Conservation (phyloP, 2,888 invertebrate genomes). For the Oxycera nigricornis region DNA sequence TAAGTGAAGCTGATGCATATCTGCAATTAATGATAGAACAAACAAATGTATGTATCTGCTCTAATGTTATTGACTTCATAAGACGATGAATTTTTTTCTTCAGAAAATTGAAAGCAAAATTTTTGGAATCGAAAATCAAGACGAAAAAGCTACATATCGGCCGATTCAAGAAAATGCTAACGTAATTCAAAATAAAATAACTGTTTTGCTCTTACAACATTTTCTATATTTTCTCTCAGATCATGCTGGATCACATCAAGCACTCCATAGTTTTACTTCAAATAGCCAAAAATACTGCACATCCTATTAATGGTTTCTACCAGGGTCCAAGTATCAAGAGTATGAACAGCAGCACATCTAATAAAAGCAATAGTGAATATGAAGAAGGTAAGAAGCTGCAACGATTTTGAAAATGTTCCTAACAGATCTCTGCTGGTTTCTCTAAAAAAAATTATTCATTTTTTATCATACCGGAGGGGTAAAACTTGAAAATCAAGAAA, state of each 20-base stretch:
- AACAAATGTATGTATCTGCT: conserved; percentile 69
- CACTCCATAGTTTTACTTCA: conserved; percentile 98
- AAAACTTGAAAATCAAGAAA: no score
- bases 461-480: no score
- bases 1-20: conserved; percentile 95
- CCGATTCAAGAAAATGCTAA: conserved; percentile 77
- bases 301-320: conserved; percentile 89
- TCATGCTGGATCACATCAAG: conserved; percentile 96
- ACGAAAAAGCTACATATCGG: conserved; percentile 74
- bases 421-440: not conserved
- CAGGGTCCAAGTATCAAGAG: conserved; percentile 66
- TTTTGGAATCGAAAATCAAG: conserved; percentile 69
- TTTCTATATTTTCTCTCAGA: conserved; percentile 63
- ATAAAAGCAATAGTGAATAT: conserved; percentile 32
- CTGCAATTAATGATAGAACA: conserved; percentile 95
- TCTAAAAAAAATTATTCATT: no score
- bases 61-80: conserved; percentile 44
- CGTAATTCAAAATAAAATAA: conserved; percentile 60
- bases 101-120: conserved; percentile 76
- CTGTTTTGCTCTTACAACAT: not conserved
- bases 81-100: conserved; percentile 11
- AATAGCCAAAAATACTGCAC: conserved; percentile 96
- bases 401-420: not conserved
- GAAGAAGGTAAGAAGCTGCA: conserved; percentile 40
- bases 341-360: conserved; percentile 43